Conservation (phyloP, 2,113 vertebrate genomes). For the Hippopotamus amphibius region DNA sequence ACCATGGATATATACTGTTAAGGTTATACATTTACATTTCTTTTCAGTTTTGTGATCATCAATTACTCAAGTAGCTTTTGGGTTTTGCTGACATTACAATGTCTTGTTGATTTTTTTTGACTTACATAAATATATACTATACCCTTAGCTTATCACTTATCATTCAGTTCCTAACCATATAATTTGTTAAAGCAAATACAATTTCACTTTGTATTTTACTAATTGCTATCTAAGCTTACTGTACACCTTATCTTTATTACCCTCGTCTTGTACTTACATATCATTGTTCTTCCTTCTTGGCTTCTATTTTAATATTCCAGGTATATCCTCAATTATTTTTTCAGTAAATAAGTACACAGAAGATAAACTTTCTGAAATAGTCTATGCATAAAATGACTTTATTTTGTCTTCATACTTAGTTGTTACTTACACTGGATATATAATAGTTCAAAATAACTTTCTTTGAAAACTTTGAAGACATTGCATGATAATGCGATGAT, state of each 20-base stretch:
- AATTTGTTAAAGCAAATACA: neutral
- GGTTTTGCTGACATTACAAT: neutral
- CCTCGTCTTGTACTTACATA: neutral
- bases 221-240: neutral
- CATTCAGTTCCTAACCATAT: neutral
- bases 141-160: neutral
- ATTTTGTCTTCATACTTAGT: neutral
- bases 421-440: neutral
- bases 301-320: neutral
- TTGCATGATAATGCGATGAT: neutral
- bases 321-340: neutral
- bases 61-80: neutral
- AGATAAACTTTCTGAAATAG: neutral
- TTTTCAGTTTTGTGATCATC: neutral
- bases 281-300: neutral
- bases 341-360: neutral
- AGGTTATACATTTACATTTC: neutral
- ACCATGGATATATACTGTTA: neutral
- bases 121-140: neutral
- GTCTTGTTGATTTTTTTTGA: neutral
- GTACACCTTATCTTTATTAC: neutral
- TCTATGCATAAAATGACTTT: neutral
- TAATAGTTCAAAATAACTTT: neutral
- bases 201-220: neutral
- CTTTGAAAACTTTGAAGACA: neutral